These are phyloP conservation scores for Mus minutoides DNA, from an alignment of 2,797 vertebrate species.

Conservation along the genomic window DNA sequence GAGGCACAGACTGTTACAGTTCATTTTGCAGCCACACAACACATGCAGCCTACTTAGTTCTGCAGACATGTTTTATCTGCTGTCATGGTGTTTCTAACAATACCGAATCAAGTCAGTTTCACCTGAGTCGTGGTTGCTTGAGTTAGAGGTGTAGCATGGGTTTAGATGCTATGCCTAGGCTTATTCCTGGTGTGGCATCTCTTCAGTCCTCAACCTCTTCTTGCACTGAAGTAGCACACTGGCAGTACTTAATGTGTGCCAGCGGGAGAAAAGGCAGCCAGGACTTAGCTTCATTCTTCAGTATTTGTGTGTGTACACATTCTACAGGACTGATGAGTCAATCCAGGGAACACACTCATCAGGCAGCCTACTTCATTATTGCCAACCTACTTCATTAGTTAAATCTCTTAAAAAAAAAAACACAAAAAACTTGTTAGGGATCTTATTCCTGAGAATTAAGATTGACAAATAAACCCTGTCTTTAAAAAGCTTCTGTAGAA, in stretches of 20 bases:
- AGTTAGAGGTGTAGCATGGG: background rate
- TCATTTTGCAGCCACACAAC: background rate
- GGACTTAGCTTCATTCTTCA: background rate
- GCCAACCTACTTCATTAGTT: background rate
- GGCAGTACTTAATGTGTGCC: background rate
- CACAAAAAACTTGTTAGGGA: background rate
- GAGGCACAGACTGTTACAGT: background rate
- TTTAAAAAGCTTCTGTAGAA: conserved; percentile 17
- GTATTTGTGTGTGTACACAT: too few species aligned
- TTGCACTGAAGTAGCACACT: background rate
- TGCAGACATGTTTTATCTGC: background rate
- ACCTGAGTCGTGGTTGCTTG: background rate
- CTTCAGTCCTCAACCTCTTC: background rate
- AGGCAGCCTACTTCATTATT: background rate
- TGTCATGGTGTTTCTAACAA: background rate
- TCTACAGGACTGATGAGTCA: background rate
- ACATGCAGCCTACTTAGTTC: background rate
- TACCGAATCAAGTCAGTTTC: background rate
- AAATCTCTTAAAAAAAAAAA: background rate
- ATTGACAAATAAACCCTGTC: background rate
- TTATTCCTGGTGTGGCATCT: background rate
- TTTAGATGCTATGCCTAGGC: background rate
- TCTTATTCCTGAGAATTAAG: background rate
- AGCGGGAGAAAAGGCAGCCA: background rate
- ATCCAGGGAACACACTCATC: background rate